phyloP scores from a whole-genome alignment of 2,113 vertebrate species.

The Bettongia penicillata region DNA sequence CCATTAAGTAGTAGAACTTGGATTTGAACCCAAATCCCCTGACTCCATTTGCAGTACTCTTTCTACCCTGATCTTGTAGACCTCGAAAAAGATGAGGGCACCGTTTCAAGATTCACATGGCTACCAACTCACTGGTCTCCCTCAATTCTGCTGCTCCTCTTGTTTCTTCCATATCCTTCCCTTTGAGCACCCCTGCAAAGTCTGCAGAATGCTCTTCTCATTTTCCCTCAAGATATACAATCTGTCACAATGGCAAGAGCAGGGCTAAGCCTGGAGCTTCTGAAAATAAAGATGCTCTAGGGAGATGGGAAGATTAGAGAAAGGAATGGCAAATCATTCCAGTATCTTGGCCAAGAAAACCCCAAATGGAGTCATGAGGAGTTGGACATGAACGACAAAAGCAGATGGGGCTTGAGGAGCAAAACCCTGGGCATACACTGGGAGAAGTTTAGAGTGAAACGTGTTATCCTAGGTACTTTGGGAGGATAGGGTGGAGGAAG shows the following conservation, averaged over 20 bases:
- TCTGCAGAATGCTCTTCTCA: neutral
- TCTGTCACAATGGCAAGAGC: neutral
- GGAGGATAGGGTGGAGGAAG: neutral
- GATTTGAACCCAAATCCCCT: neutral
- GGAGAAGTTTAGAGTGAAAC: neutral
- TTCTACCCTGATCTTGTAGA: neutral
- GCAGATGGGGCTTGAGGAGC: neutral
- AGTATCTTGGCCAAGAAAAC: neutral
- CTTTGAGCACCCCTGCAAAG: too few relatives aligned
- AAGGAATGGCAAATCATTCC: neutral
- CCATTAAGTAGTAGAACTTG: neutral
- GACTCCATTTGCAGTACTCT: neutral
- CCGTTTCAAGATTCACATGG: neutral
- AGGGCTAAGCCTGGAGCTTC: neutral
- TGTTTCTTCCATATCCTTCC: too few relatives aligned
- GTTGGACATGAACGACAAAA: neutral
- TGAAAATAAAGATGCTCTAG: neutral
- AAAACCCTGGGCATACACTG: neutral
- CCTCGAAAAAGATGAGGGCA: neutral
- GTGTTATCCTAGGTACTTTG: neutral
- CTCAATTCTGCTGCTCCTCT: neutral
- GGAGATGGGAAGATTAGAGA: neutral
- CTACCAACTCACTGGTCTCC: neutral
- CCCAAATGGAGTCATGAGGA: neutral
- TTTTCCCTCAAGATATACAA: neutral